Base-by-base conservation (phyloP, 2,888 invertebrate genomes). In the Dynastes tityus region DNA sequence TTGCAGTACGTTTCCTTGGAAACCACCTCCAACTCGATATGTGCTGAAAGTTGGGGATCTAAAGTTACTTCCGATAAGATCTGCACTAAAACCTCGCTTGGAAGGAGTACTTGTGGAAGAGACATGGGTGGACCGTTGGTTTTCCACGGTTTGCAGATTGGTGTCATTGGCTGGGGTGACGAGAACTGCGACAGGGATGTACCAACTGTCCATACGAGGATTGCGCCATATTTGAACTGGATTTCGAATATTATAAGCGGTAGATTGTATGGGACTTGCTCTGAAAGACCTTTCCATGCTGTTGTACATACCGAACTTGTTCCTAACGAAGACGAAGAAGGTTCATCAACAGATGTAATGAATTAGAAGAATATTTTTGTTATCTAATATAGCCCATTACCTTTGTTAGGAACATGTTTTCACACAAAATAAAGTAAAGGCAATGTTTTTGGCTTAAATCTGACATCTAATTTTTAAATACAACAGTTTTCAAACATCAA, bases 41-140 rank as follows among this genome's bases (percentile, higher is more conserved):
- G 55, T n/a, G 16, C 1, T 5, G 16, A 55, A 55, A n/a, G 55
- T n/a, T 55, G 16, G 55, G 55, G 55, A 2, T n/a, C n/a, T 16
- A 55, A n/a, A 27, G 45, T 74, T 9, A n/a, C 13, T 32, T 1
- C n/a, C 16, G 37, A 32, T 2, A 13, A 71, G 9, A 45, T 78
- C 4, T 78, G 78, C n/a, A 58, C 61, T 8, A 45, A 45, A 13
- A 55, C 53, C 22, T 55, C 32, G 1, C n/a, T 8, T 13, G 73
- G 73, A 9, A 22, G 40, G 22, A 73, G 78, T 5, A 51, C 64
- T 3, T 78, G 78, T 29, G 22, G 16, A 2, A 73, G 55, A 16
- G 78, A 78, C 63, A 61, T 73, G 13, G 78, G 78, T n/a, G 73
- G 73, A 45, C 78, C 78, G 2, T 58, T 78, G 64, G 45, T 73